Percentiles rank a stretch among this genome's conserved stretches.
These are phyloP conservation scores for Centropus unirufus DNA, from an alignment of 2,113 vertebrate genomes.

Conservation along the genomic window DNA sequence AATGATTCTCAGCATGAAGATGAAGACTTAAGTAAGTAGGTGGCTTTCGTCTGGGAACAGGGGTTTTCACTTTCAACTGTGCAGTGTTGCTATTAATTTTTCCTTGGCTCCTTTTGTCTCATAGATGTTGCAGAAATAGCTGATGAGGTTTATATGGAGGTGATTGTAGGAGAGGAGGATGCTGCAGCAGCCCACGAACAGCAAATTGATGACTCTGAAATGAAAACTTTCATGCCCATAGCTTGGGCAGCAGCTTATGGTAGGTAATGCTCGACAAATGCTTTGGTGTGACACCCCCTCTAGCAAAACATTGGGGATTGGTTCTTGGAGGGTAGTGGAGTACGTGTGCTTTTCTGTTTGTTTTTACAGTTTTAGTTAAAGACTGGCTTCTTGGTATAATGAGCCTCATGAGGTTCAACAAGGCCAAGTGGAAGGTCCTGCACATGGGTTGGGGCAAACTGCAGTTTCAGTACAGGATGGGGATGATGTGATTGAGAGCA, in stretches of 20 bases:
- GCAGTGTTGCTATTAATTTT: conserved; percentile 9
- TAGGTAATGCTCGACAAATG: conserved; percentile 66
- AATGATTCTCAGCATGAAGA: conserved; percentile 93
- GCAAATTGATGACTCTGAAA: conserved; percentile 85
- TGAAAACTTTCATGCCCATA: conserved; percentile 93
- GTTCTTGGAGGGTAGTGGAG: not conserved
- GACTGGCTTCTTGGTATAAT: not conserved
- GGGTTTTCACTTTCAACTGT: conserved; percentile 47
- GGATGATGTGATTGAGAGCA: no score
- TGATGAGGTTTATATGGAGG: conserved; percentile 95
- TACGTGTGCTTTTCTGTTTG: not conserved
- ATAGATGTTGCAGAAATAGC: conserved; percentile 90
- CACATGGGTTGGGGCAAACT: no score
- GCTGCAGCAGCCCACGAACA: conserved; percentile 85
- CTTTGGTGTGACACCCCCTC: not conserved
- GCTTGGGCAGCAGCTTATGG: conserved; percentile 93
- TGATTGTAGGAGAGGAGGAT: conserved; percentile 92
- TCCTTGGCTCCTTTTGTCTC: conserved; percentile 61
- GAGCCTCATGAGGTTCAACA: not conserved
- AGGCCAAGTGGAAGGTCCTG: no score
- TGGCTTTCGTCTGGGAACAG: conserved; percentile 73
- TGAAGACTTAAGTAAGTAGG: conserved; percentile 89
- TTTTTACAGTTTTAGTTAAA: not conserved
- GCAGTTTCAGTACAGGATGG: no score
- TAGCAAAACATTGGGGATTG: not conserved